A percentile compares a stretch with the other conserved stretches of the same genome.
These are phyloP conservation scores for Brachionus manjavacas DNA, from an alignment of 1,140 invertebrate species.

Conservation along the genomic window DNA sequence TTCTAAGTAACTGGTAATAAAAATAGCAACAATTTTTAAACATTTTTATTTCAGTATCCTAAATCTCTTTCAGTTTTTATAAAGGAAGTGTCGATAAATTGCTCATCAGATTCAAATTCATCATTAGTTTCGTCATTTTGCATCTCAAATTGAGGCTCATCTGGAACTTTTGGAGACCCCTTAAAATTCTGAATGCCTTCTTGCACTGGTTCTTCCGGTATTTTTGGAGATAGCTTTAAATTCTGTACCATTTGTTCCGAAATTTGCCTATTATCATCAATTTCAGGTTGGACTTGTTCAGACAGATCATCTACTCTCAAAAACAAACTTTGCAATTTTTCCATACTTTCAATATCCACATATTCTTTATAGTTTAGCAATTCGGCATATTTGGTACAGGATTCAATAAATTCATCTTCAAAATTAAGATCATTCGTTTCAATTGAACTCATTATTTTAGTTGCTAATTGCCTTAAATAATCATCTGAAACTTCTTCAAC, in stretches of 20 bases:
- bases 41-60: neutral
- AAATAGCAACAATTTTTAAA: neutral
- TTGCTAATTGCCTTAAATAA: neutral
- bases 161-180: neutral
- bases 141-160: neutral
- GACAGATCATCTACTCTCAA: neutral
- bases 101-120: neutral
- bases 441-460: neutral
- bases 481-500: slow-evolving; percentile 3
- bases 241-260: neutral
- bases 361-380: neutral
- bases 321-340: neutral
- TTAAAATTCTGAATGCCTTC: neutral
- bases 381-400: neutral
- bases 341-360: neutral
- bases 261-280: neutral
- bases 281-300: neutral
- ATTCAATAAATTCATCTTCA: neutral
- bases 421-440: neutral
- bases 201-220: neutral
- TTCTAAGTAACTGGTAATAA: neutral
- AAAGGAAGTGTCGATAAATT: neutral
- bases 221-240: neutral
- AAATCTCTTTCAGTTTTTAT: neutral
- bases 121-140: neutral